A percentile compares a stretch with the other conserved stretches of the same genome.
Evolutionary conservation across 2,797 vertebrate species (phyloP).

Genomic region (Ciconia nigra): DNA sequence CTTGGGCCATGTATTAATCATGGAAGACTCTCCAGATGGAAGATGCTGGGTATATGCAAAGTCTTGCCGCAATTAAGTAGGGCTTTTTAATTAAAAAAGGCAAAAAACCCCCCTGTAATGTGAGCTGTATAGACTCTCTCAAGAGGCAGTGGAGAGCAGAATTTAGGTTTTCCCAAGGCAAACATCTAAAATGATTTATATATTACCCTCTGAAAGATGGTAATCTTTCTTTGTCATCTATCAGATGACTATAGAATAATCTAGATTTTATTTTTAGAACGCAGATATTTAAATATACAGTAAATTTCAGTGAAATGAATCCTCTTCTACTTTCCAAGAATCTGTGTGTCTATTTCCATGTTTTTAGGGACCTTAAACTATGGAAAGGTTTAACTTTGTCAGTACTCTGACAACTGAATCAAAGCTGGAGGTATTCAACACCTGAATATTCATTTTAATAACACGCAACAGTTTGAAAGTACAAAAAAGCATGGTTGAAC

Average conservation of each 20-base stretch:
- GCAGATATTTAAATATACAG: background rate
- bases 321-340: background rate
- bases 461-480: background rate
- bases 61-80: background rate
- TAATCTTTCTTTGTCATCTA: no score
- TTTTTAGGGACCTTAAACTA: background rate
- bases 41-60: background rate
- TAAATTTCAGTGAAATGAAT: background rate
- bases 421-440: background rate
- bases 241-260: background rate
- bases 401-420: background rate
- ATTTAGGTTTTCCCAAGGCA: background rate
- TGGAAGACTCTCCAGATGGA: background rate
- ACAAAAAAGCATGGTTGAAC: background rate
- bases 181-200: background rate
- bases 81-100: background rate
- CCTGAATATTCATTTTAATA: background rate
- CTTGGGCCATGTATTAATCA: background rate
- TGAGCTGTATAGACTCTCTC: background rate
- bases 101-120: background rate
- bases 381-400: background rate
- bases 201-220: background rate
- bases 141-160: background rate
- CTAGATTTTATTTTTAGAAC: background rate
- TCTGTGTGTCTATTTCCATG: background rate